These are phyloP conservation scores for Phocides pigmalion DNA, from an alignment of 1,140 invertebrate species.

Conservation along the genomic window DNA sequence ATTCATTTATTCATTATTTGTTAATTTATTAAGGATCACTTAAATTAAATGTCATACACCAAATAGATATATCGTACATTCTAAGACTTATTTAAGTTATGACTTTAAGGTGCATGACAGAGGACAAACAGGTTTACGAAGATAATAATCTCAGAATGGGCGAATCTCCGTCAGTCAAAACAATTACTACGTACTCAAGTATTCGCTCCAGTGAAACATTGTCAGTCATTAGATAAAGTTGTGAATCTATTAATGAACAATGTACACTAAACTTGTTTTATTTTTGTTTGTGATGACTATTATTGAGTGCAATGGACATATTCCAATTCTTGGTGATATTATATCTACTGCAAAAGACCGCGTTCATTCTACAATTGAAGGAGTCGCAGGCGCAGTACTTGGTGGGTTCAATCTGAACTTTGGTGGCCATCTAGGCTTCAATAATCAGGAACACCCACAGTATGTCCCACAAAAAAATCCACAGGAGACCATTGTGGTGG, in stretches of 20 bases:
- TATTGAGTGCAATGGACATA: conserved; percentile 39
- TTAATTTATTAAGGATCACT: no score
- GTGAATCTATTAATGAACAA: conserved; percentile 25
- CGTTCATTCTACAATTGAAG: conserved; percentile 37
- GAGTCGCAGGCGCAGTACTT: conserved; percentile 38
- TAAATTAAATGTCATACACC: no score
- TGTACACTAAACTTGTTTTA: conserved; percentile 38
- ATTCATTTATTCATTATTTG: no score
- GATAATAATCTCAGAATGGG: no score
- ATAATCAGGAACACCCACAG: conserved; percentile 17
- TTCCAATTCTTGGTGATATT: conserved; percentile 41
- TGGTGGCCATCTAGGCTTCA: conserved; percentile 30
- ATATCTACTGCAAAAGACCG: conserved; percentile 34
- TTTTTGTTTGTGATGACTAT: conserved; percentile 40
- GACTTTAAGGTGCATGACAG: no score
- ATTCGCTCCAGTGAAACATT: no score
- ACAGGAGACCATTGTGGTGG: conserved; percentile 40
- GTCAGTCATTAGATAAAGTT: not conserved
- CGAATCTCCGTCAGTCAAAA: not conserved
- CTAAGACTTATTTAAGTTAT: no score
- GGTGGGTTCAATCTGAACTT: conserved; percentile 41
- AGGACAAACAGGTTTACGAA: no score
- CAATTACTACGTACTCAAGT: not conserved
- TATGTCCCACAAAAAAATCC: conserved; percentile 25
- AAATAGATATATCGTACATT: no score